These are phyloP conservation scores for Enteromius thamalakanensis DNA, from an alignment of 2,797 vertebrate genomes.

Conservation along the genomic window DNA sequence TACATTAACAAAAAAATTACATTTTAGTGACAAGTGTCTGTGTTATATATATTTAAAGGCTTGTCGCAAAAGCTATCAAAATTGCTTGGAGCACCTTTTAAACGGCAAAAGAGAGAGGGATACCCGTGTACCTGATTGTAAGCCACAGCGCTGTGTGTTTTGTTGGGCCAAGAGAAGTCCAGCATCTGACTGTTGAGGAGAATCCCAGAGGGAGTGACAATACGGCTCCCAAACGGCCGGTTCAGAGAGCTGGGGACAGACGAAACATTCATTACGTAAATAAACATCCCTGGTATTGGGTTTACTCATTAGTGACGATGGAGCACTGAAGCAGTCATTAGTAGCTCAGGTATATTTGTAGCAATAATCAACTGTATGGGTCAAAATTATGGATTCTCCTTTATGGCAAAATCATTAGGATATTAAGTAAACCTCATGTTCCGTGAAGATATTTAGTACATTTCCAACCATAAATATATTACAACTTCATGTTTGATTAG, in stretches of 20 bases:
- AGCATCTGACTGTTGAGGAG: constrained; percentile 97
- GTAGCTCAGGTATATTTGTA: too few relatives aligned
- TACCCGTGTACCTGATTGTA: constrained; percentile 73
- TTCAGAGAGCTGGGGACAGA: constrained; percentile 87
- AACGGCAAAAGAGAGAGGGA: background rate
- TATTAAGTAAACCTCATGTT: too few relatives aligned
- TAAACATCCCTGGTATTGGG: background rate
- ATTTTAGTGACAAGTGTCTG: too few relatives aligned
- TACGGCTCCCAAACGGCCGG: constrained; percentile 93
- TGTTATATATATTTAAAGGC: background rate
- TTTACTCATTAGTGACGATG: background rate
- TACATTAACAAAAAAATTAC: too few relatives aligned
- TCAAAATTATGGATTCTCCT: too few relatives aligned
- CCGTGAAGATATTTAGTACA: too few relatives aligned
- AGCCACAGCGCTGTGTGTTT: constrained; percentile 74
- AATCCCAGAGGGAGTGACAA: constrained; percentile 92
- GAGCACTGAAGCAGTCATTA: too few relatives aligned
- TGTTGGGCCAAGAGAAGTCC: constrained; percentile 95
- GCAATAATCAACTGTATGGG: too few relatives aligned
- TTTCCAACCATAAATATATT: too few relatives aligned
- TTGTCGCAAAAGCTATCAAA: background rate
- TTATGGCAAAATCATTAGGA: too few relatives aligned
- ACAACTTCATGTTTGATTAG: too few relatives aligned
- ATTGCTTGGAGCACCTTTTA: background rate
- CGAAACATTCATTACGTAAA: background rate